These are phyloP conservation scores for Glaucopsyche alexis DNA, from an alignment of 2,888 invertebrate genomes.

Conservation along the genomic window DNA sequence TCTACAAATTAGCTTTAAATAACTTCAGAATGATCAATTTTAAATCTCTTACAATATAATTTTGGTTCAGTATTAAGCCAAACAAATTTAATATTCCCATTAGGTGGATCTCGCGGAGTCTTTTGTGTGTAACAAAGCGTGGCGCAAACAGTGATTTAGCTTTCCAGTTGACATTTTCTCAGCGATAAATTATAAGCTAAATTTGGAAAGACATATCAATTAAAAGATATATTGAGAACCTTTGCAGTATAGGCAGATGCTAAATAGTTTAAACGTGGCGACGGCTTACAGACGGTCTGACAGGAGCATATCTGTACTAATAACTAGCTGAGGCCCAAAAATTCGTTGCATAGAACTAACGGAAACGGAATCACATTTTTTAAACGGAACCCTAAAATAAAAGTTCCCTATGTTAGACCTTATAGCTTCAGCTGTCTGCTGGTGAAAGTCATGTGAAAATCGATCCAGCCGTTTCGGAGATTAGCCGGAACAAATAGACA, in stretches of 20 bases:
- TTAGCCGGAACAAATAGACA: too few relatives aligned
- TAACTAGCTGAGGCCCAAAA: too few relatives aligned
- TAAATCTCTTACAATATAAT: neutral
- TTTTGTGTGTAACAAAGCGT: slow-evolving; percentile 19
- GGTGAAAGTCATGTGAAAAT: too few relatives aligned
- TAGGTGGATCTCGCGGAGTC: slow-evolving; percentile 9
- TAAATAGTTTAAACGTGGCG: too few relatives aligned
- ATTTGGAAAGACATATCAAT: slow-evolving; percentile 10
- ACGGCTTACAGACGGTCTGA: too few relatives aligned
- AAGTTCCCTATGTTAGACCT: too few relatives aligned
- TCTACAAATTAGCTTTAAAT: neutral
- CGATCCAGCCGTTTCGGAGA: too few relatives aligned
- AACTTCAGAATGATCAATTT: neutral
- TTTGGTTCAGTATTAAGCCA: neutral
- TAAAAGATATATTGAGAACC: neutral
- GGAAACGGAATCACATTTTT: too few relatives aligned
- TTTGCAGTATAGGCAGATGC: neutral
- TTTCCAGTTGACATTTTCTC: slow-evolving; percentile 15
- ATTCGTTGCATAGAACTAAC: too few relatives aligned
- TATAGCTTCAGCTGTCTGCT: too few relatives aligned
- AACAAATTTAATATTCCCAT: slow-evolving; percentile 25
- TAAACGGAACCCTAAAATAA: too few relatives aligned
- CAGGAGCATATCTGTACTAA: too few relatives aligned
- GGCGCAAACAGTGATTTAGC: slow-evolving; percentile 25
- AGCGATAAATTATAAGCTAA: slow-evolving; percentile 1